Conservation (phyloP, 1,140 invertebrate genomes). For the Spodoptera litura region DNA sequence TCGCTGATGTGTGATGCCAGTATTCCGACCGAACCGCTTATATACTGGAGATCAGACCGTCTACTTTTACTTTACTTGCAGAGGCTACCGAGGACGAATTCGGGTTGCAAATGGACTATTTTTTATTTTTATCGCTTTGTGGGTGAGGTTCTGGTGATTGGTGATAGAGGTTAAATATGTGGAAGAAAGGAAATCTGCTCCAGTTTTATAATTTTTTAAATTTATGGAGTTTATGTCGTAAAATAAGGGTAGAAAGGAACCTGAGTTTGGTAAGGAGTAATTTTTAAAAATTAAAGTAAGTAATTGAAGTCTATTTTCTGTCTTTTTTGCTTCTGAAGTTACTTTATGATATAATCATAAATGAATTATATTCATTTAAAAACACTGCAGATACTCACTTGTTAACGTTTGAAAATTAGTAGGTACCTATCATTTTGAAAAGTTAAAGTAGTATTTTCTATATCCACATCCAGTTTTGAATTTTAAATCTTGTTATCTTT, state of each 20-base stretch:
- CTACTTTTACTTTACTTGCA: conserved; percentile 79
- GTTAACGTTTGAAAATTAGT: too few species aligned
- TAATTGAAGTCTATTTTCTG: not conserved
- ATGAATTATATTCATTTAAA: not conserved
- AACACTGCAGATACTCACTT: not conserved
- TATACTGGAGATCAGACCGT: conserved; percentile 76
- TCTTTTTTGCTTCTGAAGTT: not conserved
- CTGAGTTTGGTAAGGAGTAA: too few species aligned
- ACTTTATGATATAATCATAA: not conserved
- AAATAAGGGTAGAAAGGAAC: too few species aligned
- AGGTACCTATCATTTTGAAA: not conserved
- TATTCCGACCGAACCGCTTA: conserved; percentile 61
- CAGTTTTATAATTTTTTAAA: not conserved
- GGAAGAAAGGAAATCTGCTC: not conserved
- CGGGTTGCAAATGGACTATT: conserved; percentile 69
- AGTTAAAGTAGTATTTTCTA: not conserved
- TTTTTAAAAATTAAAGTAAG: not conserved
- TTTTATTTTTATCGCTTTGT: conserved; percentile 46
- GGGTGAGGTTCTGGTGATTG: not conserved
- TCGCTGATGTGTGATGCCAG: conserved; percentile 71
- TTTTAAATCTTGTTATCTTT: too few species aligned
- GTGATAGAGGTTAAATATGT: not conserved
- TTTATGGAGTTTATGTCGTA: too few species aligned
- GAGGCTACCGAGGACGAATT: conserved; percentile 69
- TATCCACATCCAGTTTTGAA: too few species aligned